Base-by-base conservation (phyloP, 2,888 invertebrate species). In the Melieria omissa region DNA sequence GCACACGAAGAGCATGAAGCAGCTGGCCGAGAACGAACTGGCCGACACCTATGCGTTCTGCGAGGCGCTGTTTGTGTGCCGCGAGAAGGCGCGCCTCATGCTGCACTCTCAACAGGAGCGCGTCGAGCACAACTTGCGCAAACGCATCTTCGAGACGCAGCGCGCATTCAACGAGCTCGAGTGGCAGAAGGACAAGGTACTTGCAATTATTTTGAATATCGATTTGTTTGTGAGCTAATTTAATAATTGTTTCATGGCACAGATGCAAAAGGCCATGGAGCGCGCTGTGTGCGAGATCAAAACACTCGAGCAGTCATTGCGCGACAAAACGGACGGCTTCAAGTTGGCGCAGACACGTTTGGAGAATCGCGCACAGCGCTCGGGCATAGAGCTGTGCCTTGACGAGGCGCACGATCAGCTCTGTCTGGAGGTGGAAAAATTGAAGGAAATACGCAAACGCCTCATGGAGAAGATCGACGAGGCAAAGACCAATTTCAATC, bases 261-360 rank as follows among this genome's bases (percentile, higher is more conserved):
- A 94, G 91, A 92, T 93, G 90, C 90, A 91, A 81, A 91, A 92
- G 75, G 97, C 97, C 87, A 95, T 97, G 92, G 93, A 93, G 72
- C 92, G 91, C 80, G 88, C 95, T 12, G 88, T 90, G 65, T 90
- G 89, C 62, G 97, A 97, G 86, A 91, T 97, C 65, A 89, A 90
- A 74, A 90, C 90, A 0, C 86, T 97, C 70, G 93, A 94, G 76
- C 92, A 92, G 76, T 92, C 95, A 5, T 88, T 95, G 70, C 86
- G 90, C 8, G 93, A 92, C 72, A 96, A 96, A 88, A 91, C 90
- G 0, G 92, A 93, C 81, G 91, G 92, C 3, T 86, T 93, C 70
- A 97, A 96, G 87, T 89, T 97, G 75, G 95, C 94, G 5, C 94
- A 97, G 87, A 96, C 96, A 0, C 91, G 97, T 46, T 88, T 96